Evolutionary conservation across 2,797 vertebrate genomes (phyloP).

Genomic region (Potorous gilbertii): DNA sequence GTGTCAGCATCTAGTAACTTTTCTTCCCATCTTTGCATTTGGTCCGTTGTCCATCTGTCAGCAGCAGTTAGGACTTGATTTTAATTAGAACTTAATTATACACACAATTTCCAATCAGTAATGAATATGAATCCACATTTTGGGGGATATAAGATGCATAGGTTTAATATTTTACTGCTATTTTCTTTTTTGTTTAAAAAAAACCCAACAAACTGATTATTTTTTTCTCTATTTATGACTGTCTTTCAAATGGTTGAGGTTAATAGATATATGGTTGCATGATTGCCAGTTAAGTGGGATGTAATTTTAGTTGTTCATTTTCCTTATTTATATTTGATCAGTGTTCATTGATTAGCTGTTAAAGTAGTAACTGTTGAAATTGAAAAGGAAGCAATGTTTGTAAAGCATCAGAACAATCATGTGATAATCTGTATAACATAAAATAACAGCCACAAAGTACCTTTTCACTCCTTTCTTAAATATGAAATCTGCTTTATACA

Average conservation of each 20-base stretch:
- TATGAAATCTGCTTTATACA: background rate
- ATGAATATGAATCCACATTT: conserved; percentile 37
- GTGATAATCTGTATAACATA: conserved; percentile 9
- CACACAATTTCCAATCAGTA: background rate
- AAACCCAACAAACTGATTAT: background rate
- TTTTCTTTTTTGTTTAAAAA: conserved; percentile 12
- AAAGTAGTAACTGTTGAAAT: conserved; percentile 28
- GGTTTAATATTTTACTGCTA: conserved; percentile 37
- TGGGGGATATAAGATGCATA: background rate
- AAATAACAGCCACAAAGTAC: conserved; percentile 9
- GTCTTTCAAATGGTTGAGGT: conserved; percentile 23
- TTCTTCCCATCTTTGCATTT: conserved; percentile 47
- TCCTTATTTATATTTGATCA: conserved; percentile 35
- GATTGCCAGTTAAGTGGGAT: conserved; percentile 41
- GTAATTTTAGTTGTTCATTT: conserved; percentile 34
- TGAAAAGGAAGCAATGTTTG: conserved; percentile 37
- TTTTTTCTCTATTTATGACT: conserved; percentile 16
- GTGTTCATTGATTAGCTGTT: conserved; percentile 39
- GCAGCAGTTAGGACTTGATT: conserved; percentile 21
- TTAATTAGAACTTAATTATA: conserved; percentile 27
- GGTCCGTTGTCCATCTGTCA: conserved; percentile 20
- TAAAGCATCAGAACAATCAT: conserved; percentile 10
- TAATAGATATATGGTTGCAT: conserved; percentile 26
- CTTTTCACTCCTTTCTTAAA: background rate
- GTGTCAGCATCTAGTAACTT: conserved; percentile 33